A percentile compares a stretch with the other conserved stretches of the same genome.
These are phyloP conservation scores for Halocynthia roretzi DNA, from an alignment of 23 tunicate species.

Conservation along the genomic window DNA sequence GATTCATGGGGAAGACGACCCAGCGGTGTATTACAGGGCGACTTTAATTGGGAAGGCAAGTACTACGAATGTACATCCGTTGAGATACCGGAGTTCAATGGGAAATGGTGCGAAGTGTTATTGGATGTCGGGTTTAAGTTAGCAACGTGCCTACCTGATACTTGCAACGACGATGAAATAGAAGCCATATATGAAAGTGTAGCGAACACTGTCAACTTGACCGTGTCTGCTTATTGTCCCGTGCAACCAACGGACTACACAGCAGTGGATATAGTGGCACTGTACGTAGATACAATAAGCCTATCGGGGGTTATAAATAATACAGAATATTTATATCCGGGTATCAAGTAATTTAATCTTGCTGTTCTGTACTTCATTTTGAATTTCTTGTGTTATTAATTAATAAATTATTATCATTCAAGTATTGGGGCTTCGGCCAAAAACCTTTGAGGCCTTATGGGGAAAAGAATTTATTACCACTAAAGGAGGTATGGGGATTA, in stretches of 20 bases:
- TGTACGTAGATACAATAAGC: neutral
- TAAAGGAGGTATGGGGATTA: too few species aligned
- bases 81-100: conserved; percentile 2
- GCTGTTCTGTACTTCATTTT: too few species aligned
- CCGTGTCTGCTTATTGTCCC: conserved; percentile 11
- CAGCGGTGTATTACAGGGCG: conserved; percentile 22
- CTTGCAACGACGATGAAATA: conserved; percentile 1
- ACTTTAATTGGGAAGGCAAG: conserved; percentile 17
- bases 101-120: conserved; percentile 18
- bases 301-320: too few species aligned
- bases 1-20: conserved; percentile 27
- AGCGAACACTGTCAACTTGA: neutral
- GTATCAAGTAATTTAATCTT: too few species aligned
- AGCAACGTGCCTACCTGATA: conserved; percentile 4
- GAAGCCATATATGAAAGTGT: neutral
- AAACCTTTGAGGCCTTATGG: too few species aligned
- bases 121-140: neutral
- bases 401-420: too few species aligned
- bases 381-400: too few species aligned
- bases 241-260: conserved; percentile 14
- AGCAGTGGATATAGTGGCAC: conserved; percentile 9
- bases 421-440: too few species aligned
- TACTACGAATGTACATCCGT: conserved; percentile 24
- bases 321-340: too few species aligned
- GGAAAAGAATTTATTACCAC: too few species aligned